These are phyloP conservation scores for Synchiropus splendidus DNA, from an alignment of 2,113 vertebrate species.

Conservation along the genomic window DNA sequence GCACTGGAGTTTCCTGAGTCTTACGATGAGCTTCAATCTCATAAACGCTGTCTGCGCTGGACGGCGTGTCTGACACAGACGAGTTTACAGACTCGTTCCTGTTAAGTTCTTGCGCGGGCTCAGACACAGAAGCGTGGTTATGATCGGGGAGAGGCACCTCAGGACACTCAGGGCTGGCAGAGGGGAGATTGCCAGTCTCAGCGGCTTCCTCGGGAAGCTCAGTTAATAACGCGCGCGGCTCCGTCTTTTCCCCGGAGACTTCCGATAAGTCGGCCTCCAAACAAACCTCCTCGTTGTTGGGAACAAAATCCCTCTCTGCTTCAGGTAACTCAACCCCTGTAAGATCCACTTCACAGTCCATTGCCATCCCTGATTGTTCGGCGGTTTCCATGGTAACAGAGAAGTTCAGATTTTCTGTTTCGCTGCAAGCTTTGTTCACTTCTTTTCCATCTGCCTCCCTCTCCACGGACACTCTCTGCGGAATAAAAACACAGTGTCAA, in stretches of 20 bases:
- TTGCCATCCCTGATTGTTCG: conserved; percentile 50
- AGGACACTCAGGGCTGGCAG: conserved; percentile 4
- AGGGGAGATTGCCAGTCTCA: too few species aligned
- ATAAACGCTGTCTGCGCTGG: conserved; percentile 61
- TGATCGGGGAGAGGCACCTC: conserved; percentile 19
- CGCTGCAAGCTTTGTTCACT: conserved; percentile 50
- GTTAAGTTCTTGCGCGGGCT: conserved; percentile 45
- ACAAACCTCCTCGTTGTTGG: conserved; percentile 34
- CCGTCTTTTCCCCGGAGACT: conserved; percentile 11
- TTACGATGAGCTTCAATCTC: conserved; percentile 54
- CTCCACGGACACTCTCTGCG: conserved; percentile 50
- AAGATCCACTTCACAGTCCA: conserved; percentile 52
- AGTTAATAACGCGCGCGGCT: conserved; percentile 18
- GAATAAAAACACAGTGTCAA: conserved; percentile 6
- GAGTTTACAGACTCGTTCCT: conserved; percentile 62
- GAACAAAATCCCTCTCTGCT: conserved; percentile 20
- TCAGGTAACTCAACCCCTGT: conserved; percentile 42
- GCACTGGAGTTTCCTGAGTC: conserved; percentile 36
- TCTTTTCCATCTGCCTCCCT: conserved; percentile 50
- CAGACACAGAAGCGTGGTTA: conserved; percentile 43
- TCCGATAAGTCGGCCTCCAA: conserved; percentile 23
- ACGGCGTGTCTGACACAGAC: conserved; percentile 60
- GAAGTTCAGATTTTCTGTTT: conserved; percentile 49
- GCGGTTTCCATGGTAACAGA: conserved; percentile 69
- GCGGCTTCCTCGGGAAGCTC: too few species aligned